Conservation (phyloP, 2,797 vertebrate genomes). For the Parotocinclus haroldoi region DNA sequence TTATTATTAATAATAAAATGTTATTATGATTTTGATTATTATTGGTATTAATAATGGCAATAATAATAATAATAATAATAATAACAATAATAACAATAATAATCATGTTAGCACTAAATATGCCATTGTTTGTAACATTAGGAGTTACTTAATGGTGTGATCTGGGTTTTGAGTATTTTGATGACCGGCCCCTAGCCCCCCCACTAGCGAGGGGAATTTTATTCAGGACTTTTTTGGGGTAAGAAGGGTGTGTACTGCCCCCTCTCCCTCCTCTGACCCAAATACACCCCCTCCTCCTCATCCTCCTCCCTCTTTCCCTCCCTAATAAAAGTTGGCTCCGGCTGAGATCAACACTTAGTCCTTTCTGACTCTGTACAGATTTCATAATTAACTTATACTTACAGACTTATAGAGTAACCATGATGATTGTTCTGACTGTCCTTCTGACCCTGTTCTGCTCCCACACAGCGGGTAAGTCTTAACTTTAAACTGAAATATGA, state of each 20-base stretch:
- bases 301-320: no score
- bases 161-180: background rate
- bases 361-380: background rate
- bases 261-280: background rate
- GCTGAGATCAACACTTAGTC: background rate
- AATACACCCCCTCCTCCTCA: background rate
- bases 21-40: no score
- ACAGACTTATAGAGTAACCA: conserved; percentile 21
- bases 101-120: no score
- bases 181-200: background rate
- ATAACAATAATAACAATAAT: no score
- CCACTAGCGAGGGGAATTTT: conserved; percentile 15
- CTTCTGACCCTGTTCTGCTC: conserved; percentile 25
- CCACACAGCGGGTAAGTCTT: conserved; percentile 37
- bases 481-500: no score
- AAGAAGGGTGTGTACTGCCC: conserved; percentile 2
- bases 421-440: conserved; percentile 23
- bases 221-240: conserved; percentile 15
- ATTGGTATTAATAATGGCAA: no score
- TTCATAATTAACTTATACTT: background rate
- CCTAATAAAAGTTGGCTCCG: no score
- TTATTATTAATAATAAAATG: no score
- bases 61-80: no score
- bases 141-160: no score
- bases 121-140: no score